These are phyloP conservation scores for Melanogrammus aeglefinus DNA, from an alignment of 2,797 vertebrate species.

Conservation along the genomic window DNA sequence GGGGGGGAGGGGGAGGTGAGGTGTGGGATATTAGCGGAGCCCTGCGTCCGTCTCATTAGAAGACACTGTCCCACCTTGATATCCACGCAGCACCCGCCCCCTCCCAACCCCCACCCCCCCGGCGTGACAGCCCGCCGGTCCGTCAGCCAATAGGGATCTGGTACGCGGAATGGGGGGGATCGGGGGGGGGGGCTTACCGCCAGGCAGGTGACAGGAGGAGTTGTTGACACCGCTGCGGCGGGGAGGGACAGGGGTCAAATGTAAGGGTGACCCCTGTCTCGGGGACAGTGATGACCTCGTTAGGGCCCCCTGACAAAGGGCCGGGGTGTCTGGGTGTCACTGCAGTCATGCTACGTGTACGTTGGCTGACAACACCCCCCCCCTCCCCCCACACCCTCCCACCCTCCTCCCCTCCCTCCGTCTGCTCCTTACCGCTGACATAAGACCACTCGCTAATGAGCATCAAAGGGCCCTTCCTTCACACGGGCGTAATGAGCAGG, in stretches of 20 bases:
- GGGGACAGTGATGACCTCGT: conserved; percentile 77
- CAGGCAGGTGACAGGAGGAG: conserved; percentile 74
- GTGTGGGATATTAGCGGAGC: conserved; percentile 88
- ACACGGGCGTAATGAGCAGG: conserved; percentile 70
- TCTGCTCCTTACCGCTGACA: conserved; percentile 60
- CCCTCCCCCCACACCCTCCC: conserved; percentile 40
- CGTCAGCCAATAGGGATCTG: conserved; percentile 76
- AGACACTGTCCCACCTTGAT: conserved; percentile 98
- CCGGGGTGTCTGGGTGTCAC: conserved; percentile 65
- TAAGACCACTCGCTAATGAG: conserved; percentile 65
- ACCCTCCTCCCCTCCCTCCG: conserved; percentile 37
- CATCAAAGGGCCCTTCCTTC: conserved; percentile 74
- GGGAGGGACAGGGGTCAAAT: conserved; percentile 78
- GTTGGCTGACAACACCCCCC: conserved; percentile 61
- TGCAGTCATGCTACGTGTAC: conserved; percentile 68
- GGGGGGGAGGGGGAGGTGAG: conserved; percentile 40
- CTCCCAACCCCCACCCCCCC: conserved; percentile 64
- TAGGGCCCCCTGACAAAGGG: conserved; percentile 75
- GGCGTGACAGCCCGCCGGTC: conserved; percentile 88
- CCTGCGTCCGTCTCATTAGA: conserved; percentile 99
- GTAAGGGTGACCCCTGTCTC: conserved; percentile 76
- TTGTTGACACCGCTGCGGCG: conserved; percentile 70
- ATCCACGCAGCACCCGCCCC: conserved; percentile 67
- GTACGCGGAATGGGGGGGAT: conserved; percentile 54
- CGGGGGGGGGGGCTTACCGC: conserved; percentile 20